phyloP scores from a whole-genome alignment of 2,888 invertebrate species.

The Zonitis immaculata region DNA sequence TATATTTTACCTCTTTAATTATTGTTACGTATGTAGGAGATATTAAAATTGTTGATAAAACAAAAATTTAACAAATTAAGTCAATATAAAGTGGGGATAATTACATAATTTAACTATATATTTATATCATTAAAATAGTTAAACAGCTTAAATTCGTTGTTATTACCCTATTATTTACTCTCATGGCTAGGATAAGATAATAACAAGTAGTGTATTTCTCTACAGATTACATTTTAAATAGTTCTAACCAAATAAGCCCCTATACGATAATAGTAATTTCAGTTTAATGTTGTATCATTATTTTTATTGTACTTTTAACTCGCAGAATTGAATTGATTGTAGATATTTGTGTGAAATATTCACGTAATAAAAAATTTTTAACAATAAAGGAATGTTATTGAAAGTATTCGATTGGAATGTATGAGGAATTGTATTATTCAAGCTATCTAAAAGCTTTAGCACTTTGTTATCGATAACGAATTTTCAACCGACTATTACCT shows the following conservation, averaged over 20 bases:
- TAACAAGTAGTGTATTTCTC: neutral
- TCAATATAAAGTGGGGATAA: too few relatives aligned
- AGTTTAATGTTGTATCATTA: neutral
- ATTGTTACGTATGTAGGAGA: too few relatives aligned
- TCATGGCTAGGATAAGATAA: neutral
- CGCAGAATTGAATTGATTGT: too few relatives aligned
- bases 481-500: neutral
- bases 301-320: too few relatives aligned
- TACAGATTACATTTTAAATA: neutral
- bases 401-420: neutral
- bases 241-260: neutral
- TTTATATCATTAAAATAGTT: neutral
- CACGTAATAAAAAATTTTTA: too few relatives aligned
- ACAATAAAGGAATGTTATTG: neutral
- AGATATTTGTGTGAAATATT: too few relatives aligned
- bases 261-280: neutral
- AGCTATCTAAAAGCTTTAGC: neutral
- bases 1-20: too few relatives aligned
- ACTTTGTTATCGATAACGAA: neutral
- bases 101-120: neutral
- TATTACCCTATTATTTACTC: neutral
- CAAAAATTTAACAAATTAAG: neutral
- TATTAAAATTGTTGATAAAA: too few relatives aligned
- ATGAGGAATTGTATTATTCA: neutral
- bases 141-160: neutral